phyloP scores from a whole-genome alignment of 2,113 vertebrate genomes.

The Oreochromis aureus region DNA sequence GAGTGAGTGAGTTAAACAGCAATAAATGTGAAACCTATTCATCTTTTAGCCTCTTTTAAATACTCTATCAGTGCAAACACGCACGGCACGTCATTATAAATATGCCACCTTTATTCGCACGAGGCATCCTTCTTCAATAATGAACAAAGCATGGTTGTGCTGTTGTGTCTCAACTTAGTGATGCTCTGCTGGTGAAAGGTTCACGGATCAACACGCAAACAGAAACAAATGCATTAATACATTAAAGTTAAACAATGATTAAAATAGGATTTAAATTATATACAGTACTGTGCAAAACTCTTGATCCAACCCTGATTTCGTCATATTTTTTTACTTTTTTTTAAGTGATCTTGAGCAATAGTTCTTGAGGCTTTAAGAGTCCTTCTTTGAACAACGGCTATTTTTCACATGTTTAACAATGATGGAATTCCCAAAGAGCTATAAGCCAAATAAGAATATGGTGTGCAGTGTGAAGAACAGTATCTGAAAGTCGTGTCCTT shows the following conservation, averaged over 20 bases:
- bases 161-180: constrained; percentile 1
- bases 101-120: constrained; percentile 23
- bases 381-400: not conserved
- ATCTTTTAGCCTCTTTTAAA: constrained; percentile 22
- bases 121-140: constrained; percentile 29
- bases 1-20: not conserved
- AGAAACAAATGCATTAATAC: not conserved
- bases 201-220: not conserved
- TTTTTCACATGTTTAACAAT: not conserved
- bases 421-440: not conserved
- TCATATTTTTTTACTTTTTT: not conserved
- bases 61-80: not conserved
- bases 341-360: not conserved
- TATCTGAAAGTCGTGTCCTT: not conserved
- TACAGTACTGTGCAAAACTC: not conserved
- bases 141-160: not conserved
- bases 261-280: not conserved
- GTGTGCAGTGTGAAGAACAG: not conserved
- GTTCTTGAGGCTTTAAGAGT: not conserved
- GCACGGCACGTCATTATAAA: constrained; percentile 11
- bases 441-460: not conserved
- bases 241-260: not conserved
- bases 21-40: constrained; percentile 9
- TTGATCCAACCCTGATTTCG: not conserved
- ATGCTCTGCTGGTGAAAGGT: not conserved